Evolutionary conservation across 2,797 vertebrate genomes (phyloP).

Genomic region (Halcyon chelicuti): DNA sequence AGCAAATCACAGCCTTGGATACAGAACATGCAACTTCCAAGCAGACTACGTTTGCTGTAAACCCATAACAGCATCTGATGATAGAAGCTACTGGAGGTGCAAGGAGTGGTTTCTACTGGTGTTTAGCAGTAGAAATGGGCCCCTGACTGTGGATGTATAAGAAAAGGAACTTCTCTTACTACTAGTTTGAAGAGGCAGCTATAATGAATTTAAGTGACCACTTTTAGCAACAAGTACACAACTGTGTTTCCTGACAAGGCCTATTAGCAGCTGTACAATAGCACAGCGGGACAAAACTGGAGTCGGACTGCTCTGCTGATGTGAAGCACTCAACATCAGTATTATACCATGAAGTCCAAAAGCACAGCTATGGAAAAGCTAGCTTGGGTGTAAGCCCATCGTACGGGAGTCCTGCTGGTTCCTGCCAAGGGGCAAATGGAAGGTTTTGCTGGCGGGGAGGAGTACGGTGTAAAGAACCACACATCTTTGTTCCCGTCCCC

Average conservation of each 20-base stretch:
- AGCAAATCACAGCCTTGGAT: not conserved
- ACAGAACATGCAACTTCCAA: not conserved
- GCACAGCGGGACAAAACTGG: not conserved
- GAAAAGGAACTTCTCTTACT: not conserved
- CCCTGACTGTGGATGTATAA: not conserved
- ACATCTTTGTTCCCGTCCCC: not conserved
- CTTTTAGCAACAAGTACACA: not conserved
- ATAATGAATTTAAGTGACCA: not conserved
- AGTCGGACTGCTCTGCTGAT: not conserved
- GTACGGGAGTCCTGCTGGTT: not conserved
- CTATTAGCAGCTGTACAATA: not conserved
- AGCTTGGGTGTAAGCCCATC: rapidly evolving
- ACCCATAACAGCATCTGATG: not conserved
- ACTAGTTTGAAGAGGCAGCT: not conserved
- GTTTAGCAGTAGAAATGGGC: not conserved
- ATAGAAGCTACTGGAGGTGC: not conserved
- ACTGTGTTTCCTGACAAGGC: not conserved
- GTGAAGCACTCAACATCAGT: not conserved
- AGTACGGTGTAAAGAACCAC: not conserved
- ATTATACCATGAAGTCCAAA: not conserved
- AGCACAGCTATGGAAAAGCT: not conserved
- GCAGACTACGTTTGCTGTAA: not conserved
- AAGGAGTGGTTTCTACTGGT: not conserved
- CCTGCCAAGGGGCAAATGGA: not conserved
- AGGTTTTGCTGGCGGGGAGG: not conserved